Base-by-base conservation (phyloP, 2,888 invertebrate species). In the Copidosoma aretas region DNA sequence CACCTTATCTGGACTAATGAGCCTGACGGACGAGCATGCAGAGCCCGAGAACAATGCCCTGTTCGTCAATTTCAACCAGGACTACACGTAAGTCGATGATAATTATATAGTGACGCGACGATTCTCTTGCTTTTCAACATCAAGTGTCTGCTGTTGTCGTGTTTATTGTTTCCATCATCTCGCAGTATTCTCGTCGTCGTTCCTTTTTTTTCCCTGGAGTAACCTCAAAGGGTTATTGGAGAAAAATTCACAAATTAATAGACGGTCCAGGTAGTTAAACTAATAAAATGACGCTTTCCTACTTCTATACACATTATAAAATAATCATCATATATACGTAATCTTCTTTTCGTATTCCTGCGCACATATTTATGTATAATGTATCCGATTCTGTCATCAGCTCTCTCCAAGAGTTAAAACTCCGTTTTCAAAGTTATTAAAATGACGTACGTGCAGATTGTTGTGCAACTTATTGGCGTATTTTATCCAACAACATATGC, bases 21-120 rank as follows among this genome's bases (percentile, higher is more conserved):
- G 91, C 91, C 90, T 91, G 87, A 89, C 91, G 89, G 90, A 88
- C 86, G 89, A 89, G 86, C 89, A 89, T 82, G 89, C 90, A 84
- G 92, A 92, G 86, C 87, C 91, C 25, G 56, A 91, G 87, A 90
- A 90, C 86, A 93, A 92, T 86, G 91, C 92, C 85, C 91, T 93
- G 85, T 96, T 94, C 86, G 95, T 97, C 79, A 96, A 95, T 87
- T 98, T 98, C 84, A 98, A 98, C 86, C 97, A 98, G 86, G 97
- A 98, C 86, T 93, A 92, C 90, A 93, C 97, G 97, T 97, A 92
- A 94, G 95, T 91, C 3, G 22, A 17, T 12, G 49, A 59, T 52
- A 19, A 5, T 39, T 22, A 43, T 49, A 14, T 41, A 15, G n/a
- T n/a, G 3, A 14, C 51, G 12, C 17, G n/a, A 32, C 25, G 1